A percentile compares a stretch with the other conserved stretches of the same genome.
phyloP scores from a whole-genome alignment of 2,797 vertebrate species.

The Tauraco hartlaubi region DNA sequence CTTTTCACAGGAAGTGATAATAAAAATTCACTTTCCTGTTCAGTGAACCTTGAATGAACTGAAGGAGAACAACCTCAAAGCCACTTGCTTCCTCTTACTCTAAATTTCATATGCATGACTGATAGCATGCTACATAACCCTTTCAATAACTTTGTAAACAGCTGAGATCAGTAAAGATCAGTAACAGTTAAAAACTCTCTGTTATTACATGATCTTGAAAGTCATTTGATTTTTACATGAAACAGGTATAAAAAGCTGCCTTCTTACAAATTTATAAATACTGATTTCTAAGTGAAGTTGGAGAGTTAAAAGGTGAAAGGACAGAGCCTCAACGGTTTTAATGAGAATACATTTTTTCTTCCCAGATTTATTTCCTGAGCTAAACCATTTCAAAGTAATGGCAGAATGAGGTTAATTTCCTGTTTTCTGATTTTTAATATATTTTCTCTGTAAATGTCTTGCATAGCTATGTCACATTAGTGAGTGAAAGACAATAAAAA shows the following conservation, averaged over 20 bases:
- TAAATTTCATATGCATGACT: slow-evolving; percentile 59
- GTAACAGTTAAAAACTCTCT: background rate
- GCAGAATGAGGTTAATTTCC: background rate
- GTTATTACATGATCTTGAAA: background rate
- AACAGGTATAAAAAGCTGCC: background rate
- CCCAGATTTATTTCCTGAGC: background rate
- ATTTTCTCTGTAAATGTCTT: background rate
- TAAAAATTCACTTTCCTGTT: slow-evolving; percentile 72
- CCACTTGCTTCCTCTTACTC: slow-evolving; percentile 38
- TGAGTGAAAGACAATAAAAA: background rate
- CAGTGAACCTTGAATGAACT: slow-evolving; percentile 69
- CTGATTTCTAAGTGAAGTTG: background rate
- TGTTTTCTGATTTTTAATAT: background rate
- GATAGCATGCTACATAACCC: slow-evolving; percentile 16
- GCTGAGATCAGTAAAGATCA: background rate
- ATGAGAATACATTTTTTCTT: background rate
- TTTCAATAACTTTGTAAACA: slow-evolving; percentile 20
- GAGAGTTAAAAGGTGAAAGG: background rate
- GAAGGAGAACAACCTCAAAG: slow-evolving; percentile 50
- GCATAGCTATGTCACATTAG: background rate
- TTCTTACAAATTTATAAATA: background rate
- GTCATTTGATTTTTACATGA: background rate
- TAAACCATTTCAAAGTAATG: background rate
- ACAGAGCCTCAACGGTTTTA: background rate
- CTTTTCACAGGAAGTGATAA: slow-evolving; percentile 71